Evolutionary conservation across 2,888 invertebrate genomes (phyloP), one percentile per base, ranked within the genome.

Genomic region (Acronicta leporina): DNA sequence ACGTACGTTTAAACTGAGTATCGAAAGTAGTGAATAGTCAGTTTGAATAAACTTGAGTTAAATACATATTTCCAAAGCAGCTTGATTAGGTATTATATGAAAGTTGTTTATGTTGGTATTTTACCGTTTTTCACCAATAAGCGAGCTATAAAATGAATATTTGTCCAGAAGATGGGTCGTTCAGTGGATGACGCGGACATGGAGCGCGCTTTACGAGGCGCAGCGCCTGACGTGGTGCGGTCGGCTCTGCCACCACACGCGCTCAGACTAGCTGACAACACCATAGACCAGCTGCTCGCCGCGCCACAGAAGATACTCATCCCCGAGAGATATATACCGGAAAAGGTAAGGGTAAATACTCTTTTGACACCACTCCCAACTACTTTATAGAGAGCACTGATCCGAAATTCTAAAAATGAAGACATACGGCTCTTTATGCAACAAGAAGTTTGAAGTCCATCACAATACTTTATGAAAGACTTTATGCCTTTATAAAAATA

Each of bases 261-360:
- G 13, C 73, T 79, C 91, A 96, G 96, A 70, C 96, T 96, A 81
- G 97, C 97, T 56, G 96, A 97, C 82, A 96, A 96, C 76, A 97
- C 98, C 47, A 98, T 98, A 73, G 98, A 98, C 87, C 97, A 96
- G 86, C 94, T 98, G 80, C 92, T 98, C 35, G 97, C 97, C 48
- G 97, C 98, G 14, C 98, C 98, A 13, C 97, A 97, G 88, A 98
- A 98, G 94, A 98, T 98, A 76, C 95, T 97, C 66, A 98, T 98
- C 80, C 98, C 98, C 0, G 98, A 98, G 91, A 95, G 98, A 74
- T 98, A 98, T 83, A 97, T 98, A 77, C 98, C 98, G 20, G 98
- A 98, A 88, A 97, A 97, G 94, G 96, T 97, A 76, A 82, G 30
- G 1, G 1, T 30, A 1, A 7, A 4, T 27, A 27, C 27, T 30